phyloP scores from a whole-genome alignment of 2,888 invertebrate species.

The Xiphydria camelus region DNA sequence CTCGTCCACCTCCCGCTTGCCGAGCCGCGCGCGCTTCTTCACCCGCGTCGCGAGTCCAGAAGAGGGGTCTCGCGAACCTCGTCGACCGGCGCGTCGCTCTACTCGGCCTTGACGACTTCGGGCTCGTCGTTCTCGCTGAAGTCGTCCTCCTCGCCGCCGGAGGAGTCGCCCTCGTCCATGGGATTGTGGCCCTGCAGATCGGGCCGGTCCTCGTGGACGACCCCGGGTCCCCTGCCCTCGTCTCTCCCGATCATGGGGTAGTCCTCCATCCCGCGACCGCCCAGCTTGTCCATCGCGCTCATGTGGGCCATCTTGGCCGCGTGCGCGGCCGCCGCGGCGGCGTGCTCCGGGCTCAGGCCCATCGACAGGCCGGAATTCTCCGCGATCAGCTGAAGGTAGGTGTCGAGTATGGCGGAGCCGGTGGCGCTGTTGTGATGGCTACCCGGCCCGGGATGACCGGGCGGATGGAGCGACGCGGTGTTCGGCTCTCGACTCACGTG shows the following conservation, averaged over 20 bases:
- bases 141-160: slow-evolving; percentile 51
- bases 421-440: slow-evolving; percentile 61
- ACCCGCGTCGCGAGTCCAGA: background rate
- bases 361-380: slow-evolving; percentile 77
- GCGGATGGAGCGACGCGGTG: slow-evolving; percentile 62
- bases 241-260: slow-evolving; percentile 52
- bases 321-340: slow-evolving; percentile 70
- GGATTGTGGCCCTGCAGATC: slow-evolving; percentile 34
- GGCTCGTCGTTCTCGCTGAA: slow-evolving; percentile 53
- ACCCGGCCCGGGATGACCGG: slow-evolving; percentile 27
- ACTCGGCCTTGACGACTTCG: slow-evolving; percentile 50
- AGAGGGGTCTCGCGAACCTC: background rate
- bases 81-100: slow-evolving; percentile 12
- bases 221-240: slow-evolving; percentile 42
- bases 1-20: background rate
- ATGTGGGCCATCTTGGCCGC: slow-evolving; percentile 79
- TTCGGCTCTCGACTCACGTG: slow-evolving; percentile 69
- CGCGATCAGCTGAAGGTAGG: slow-evolving; percentile 85
- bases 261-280: slow-evolving; percentile 43
- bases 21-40: background rate
- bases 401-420: slow-evolving; percentile 80
- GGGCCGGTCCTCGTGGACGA: slow-evolving; percentile 47
- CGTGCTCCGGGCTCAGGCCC: slow-evolving; percentile 69
- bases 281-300: slow-evolving; percentile 64
- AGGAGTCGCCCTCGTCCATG: slow-evolving; percentile 46